Conservation (phyloP, 1,140 invertebrate species). For the Scaptodrosophila lebanonensis region DNA sequence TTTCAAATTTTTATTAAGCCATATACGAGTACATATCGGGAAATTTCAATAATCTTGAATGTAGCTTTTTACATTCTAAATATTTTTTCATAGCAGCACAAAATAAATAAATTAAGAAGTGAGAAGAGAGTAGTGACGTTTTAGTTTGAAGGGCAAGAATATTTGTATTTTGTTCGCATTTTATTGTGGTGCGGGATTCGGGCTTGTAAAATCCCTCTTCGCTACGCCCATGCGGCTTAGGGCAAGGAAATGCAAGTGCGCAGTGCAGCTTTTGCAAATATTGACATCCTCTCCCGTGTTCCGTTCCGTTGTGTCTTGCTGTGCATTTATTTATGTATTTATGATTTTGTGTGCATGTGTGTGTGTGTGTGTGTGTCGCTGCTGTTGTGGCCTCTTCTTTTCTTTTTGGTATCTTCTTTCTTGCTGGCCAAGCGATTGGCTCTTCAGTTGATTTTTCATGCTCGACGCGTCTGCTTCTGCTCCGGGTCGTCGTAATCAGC, state of each 20-base stretch:
- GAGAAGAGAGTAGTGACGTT: no score
- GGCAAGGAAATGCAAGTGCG: conserved; percentile 59
- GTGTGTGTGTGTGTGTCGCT: conserved; percentile 15
- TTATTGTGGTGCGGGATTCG: no score
- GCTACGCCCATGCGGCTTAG: conserved; percentile 15
- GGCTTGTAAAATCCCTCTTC: no score
- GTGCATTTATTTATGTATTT: conserved; percentile 10
- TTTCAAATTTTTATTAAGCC: no score
- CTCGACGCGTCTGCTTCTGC: conserved; percentile 55
- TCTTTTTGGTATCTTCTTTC: conserved; percentile 55
- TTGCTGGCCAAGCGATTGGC: conserved; percentile 48
- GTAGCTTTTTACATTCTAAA: no score
- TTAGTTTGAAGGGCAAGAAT: no score
- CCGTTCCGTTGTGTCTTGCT: conserved; percentile 9
- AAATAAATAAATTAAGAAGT: no score
- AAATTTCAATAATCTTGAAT: no score
- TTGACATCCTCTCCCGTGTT: conserved; percentile 15
- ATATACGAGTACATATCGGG: no score
- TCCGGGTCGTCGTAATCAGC: conserved; percentile 12
- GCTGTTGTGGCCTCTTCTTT: conserved; percentile 1
- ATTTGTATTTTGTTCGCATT: no score
- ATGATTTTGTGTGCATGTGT: conserved; percentile 39
- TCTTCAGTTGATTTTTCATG: conserved; percentile 65
- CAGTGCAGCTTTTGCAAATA: conserved; percentile 47
- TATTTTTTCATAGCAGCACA: no score